A percentile compares a stretch with the other conserved stretches of the same genome.
Conservation (phyloP, 2,888 invertebrate species). For the Tribolium freemani region DNA sequence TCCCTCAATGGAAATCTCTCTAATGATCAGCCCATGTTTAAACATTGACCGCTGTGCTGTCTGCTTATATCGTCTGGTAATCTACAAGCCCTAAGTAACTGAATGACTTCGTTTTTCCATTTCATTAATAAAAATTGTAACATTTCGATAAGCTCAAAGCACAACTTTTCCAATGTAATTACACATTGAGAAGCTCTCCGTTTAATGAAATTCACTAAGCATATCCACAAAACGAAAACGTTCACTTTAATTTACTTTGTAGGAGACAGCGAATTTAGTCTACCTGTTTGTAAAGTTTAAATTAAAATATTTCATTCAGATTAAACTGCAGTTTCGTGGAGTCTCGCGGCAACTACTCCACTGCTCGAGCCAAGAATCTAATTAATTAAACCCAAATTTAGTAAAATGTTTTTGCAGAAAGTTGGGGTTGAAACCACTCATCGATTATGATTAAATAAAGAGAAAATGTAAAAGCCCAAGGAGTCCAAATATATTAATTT, state of each 20-base stretch:
- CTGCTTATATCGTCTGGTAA: background rate
- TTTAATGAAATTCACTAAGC: slow-evolving; percentile 50
- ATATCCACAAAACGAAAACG: slow-evolving; percentile 56
- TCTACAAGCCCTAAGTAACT: background rate
- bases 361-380: no score
- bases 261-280: slow-evolving; percentile 53
- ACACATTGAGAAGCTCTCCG: slow-evolving; percentile 45
- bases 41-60: slow-evolving; percentile 13
- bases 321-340: slow-evolving; percentile 4
- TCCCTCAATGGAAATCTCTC: slow-evolving; percentile 22
- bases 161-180: slow-evolving; percentile 36
- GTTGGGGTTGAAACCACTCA: background rate
- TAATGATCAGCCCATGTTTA: slow-evolving; percentile 28
- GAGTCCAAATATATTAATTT: background rate
- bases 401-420: background rate
- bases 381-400: background rate
- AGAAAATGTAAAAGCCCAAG: background rate
- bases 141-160: no score
- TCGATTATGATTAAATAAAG: background rate
- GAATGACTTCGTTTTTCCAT: background rate
- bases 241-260: slow-evolving; percentile 55
- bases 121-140: background rate
- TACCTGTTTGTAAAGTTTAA: slow-evolving; percentile 53
- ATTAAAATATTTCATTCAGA: slow-evolving; percentile 37
- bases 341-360: background rate